Evolutionary conservation across 2,113 vertebrate genomes (phyloP).

Genomic region (Rattus rattus): DNA sequence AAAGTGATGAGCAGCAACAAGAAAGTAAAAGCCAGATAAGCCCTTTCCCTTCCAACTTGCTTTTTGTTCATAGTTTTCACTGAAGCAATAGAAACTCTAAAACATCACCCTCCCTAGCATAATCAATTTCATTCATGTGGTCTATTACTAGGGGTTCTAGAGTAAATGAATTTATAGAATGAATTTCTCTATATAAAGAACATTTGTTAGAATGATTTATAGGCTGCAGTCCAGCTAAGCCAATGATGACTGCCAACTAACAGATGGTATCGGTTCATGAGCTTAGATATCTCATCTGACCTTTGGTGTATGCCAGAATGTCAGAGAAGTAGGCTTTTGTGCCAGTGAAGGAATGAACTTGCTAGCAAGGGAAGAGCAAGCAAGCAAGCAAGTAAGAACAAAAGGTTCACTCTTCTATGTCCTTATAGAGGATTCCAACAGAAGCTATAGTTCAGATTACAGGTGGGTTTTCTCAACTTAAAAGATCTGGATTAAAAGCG

Average conservation of each 20-base stretch:
- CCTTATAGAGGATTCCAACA: neutral
- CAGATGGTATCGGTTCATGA: neutral
- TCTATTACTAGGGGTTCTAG: neutral
- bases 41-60: neutral
- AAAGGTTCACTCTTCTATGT: neutral
- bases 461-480: neutral
- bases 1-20: neutral
- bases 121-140: neutral
- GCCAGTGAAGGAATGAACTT: neutral
- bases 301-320: neutral
- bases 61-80: neutral
- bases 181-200: neutral
- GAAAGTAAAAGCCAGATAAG: neutral
- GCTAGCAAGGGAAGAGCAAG: neutral
- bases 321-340: neutral
- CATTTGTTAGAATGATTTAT: neutral
- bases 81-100: neutral
- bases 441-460: neutral
- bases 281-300: neutral
- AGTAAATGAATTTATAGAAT: neutral
- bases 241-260: neutral
- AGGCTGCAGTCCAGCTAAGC: neutral
- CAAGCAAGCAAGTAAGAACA: neutral
- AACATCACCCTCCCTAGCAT: neutral
- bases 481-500: neutral